Percentiles rank a stretch among this genome's conserved stretches.
These are phyloP conservation scores for Etheostoma perlongum DNA, from an alignment of 2,797 vertebrate genomes.

Conservation along the genomic window DNA sequence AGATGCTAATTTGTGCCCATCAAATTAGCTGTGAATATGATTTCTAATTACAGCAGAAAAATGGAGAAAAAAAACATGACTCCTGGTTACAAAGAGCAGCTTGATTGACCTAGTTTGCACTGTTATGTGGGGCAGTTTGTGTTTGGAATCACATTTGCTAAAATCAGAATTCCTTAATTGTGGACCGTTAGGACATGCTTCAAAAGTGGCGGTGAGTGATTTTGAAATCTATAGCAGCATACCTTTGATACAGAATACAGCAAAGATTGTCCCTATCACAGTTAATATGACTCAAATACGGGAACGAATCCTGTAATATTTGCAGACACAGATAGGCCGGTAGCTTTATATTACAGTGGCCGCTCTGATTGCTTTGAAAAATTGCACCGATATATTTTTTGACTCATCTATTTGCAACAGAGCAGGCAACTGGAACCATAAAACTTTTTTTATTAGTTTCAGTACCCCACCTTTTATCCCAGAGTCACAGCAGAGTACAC, in stretches of 20 bases:
- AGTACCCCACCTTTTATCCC: slow-evolving; percentile 53
- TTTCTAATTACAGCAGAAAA: slow-evolving; percentile 54
- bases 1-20: slow-evolving; percentile 50
- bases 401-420: slow-evolving; percentile 53
- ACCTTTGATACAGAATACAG: neutral
- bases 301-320: slow-evolving; percentile 24
- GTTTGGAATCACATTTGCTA: slow-evolving; percentile 31
- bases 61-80: slow-evolving; percentile 27
- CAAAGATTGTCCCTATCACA: neutral
- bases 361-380: slow-evolving; percentile 52
- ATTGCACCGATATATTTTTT: slow-evolving; percentile 46
- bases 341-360: slow-evolving; percentile 30
- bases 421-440: slow-evolving; percentile 55
- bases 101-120: slow-evolving; percentile 43
- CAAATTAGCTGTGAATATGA: slow-evolving; percentile 42
- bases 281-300: slow-evolving; percentile 30
- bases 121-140: slow-evolving; percentile 45
- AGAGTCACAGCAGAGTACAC: slow-evolving; percentile 54
- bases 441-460: slow-evolving; percentile 69
- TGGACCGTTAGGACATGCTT: slow-evolving; percentile 11
- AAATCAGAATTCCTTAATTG: slow-evolving; percentile 30
- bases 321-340: slow-evolving; percentile 34
- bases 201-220: slow-evolving; percentile 9
- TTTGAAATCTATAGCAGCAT: slow-evolving; percentile 10
- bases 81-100: slow-evolving; percentile 40